Evolutionary conservation across 1,140 invertebrate species (phyloP), one percentile per base, ranked within the genome.

Genomic region (Chironomus tepperi): DNA sequence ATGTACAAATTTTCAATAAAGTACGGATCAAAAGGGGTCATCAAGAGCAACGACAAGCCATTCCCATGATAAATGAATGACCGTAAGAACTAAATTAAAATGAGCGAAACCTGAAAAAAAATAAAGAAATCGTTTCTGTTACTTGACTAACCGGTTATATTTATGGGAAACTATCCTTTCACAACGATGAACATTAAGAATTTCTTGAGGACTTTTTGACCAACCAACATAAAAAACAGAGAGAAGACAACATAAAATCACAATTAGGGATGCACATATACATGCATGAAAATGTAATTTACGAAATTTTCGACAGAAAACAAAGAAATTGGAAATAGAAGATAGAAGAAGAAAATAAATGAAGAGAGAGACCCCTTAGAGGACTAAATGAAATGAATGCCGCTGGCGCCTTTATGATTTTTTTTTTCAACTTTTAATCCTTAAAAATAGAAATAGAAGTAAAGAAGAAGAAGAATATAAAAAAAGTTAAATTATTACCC

Each of bases 361-460:
- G 9, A 19, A 70, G 19, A 16, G 18, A 67, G 65, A 70, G 65
- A 70, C 65, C 65, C 65, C 65, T 70, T 19, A 57, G 65, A 21
- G 19, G 16, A 19, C 65, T 70, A 70, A 70, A 70, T 70, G 65
- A 70, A 70, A 70, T 70, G 65, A 70, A 21, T n/a, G 65, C 65
- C 65, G 65, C 65, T 70, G 65, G 65, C 65, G 65, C 65, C 65
- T 70, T 70, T 70, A 70, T 70, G 65, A 70, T 70, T 70, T n/a
- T n/a, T n/a, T n/a, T n/a, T n/a, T 70, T 70, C 19, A 70, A 70
- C 16, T 18, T 70, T 21, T 18, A 70, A 70, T 70, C 65, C 65
- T 70, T 70, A 16, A 21, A 70, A 70, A 57, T 57, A n/a, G 47
- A 57, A 57, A n/a, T 15, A 57, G 12, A 47, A 15, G 15, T 9